Percentiles rank a stretch among this genome's conserved stretches.
phyloP scores from a whole-genome alignment of 2,888 invertebrate species.

The Caenorhabditis sp. region DNA sequence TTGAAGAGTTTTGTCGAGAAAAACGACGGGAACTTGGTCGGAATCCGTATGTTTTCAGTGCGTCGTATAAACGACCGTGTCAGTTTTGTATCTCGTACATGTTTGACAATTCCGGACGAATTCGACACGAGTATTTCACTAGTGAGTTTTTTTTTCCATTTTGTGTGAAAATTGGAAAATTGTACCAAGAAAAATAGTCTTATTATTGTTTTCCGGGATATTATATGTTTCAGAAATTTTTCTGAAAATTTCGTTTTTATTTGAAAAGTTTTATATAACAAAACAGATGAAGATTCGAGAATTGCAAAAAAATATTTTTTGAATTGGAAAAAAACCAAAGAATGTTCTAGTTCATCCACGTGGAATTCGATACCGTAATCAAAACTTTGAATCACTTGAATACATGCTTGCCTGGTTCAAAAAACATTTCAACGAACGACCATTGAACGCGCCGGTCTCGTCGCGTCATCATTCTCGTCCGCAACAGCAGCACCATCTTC shows the following conservation, averaged over 20 bases:
- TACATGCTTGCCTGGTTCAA: slow-evolving; percentile 94
- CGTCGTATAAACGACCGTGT: slow-evolving; percentile 75
- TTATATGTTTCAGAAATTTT: background rate
- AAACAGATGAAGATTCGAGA: too few relatives aligned
- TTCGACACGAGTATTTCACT: slow-evolving; percentile 89
- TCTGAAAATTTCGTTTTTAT: too few relatives aligned
- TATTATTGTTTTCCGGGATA: background rate
- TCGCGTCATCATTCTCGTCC: background rate
- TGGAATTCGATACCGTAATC: slow-evolving; percentile 85
- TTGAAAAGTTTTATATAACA: too few relatives aligned
- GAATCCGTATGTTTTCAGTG: slow-evolving; percentile 59
- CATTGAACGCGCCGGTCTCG: slow-evolving; percentile 2
- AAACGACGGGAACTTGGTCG: slow-evolving; percentile 81
- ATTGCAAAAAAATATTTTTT: too few relatives aligned
- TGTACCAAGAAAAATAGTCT: background rate
- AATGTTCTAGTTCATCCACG: slow-evolving; percentile 82
- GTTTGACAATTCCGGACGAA: slow-evolving; percentile 79
- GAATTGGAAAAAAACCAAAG: too few relatives aligned
- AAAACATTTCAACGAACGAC: slow-evolving; percentile 91
- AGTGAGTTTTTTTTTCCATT: slow-evolving; percentile 62
- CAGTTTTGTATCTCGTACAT: slow-evolving; percentile 93
- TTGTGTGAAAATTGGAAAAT: background rate
- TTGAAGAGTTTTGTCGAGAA: slow-evolving; percentile 75
- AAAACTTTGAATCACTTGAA: slow-evolving; percentile 84
- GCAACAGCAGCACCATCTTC: background rate